Conservation (phyloP, 2,888 invertebrate species). For the Lepidochrysops patricia region DNA sequence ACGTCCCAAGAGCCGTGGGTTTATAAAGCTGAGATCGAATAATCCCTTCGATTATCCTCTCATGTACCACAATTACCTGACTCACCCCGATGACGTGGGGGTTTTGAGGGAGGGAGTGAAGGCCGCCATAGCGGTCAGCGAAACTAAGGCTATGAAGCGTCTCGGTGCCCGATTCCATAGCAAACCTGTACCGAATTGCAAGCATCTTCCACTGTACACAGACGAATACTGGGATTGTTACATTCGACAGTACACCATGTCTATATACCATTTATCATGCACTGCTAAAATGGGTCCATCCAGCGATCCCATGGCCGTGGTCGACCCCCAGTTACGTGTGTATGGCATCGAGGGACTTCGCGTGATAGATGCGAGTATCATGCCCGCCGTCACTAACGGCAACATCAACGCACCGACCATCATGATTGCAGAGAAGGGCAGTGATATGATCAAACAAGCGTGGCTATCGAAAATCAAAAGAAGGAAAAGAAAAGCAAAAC, state of each 20-base stretch:
- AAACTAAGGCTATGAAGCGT: constrained; percentile 84
- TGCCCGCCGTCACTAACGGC: constrained; percentile 90
- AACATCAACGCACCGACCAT: constrained; percentile 91
- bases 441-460: constrained; percentile 84
- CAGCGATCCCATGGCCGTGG: constrained; percentile 85
- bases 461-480: constrained; percentile 68
- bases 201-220: constrained; percentile 82
- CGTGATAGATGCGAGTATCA: constrained; percentile 90
- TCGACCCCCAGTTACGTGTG: constrained; percentile 84
- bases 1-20: constrained; percentile 89
- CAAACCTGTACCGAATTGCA: constrained; percentile 86
- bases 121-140: constrained; percentile 85
- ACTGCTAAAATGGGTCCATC: constrained; percentile 89
- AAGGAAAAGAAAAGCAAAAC: constrained; percentile 29
- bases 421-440: constrained; percentile 91
- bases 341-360: constrained; percentile 85
- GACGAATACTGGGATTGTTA: constrained; percentile 92
- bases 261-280: constrained; percentile 90
- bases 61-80: constrained; percentile 93
- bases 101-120: constrained; percentile 91
- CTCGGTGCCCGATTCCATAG: constrained; percentile 86
- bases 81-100: constrained; percentile 88
- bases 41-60: constrained; percentile 88
- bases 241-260: constrained; percentile 88
- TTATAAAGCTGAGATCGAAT: constrained; percentile 80